Evolutionary conservation across 2,888 invertebrate genomes (phyloP), one percentile per base, ranked within the genome.

Genomic region (Auanema freiburgensis): DNA sequence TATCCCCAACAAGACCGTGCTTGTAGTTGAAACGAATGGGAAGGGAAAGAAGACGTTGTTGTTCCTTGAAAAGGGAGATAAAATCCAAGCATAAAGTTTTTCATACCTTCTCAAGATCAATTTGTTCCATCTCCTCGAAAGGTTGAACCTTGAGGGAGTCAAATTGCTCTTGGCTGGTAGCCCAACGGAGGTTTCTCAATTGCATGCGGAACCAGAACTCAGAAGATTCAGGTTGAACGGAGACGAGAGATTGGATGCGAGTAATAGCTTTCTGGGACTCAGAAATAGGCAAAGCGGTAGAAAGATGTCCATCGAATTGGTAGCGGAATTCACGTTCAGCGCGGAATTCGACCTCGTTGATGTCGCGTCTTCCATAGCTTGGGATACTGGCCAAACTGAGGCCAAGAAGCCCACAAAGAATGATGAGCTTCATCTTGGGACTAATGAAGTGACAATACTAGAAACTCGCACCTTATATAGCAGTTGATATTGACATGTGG

Each of bases 271-370:
- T 69, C 64, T 77, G 76, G 14, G 68, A 63, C 46, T 70, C 69
- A 58, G 76, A 64, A 52, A 69, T 55, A 57, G 79, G 77, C 21
- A 79, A 65, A 23, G 78, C 79, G 58, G 71, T 71, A 12, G 74
- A 65, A 56, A 78, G 59, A 59, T 78, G 78, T 44, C 72, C 66
- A 55, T 72, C 67, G 70, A 68, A 72, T 33, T 57, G 59, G 54
- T 70, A 72, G 54, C 66, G 70, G 64, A 68, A 72, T 59, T 72
- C 72, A 58, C 69, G 63, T 42, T 64, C 72, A 44, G 65, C 54
- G 53, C 72, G 72, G 69, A 66, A 72, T 41, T 50, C 42, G 12
- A 58, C 16, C 21, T 63, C 58, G 23, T 40, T 46, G 11, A 51
- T 21, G 46, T 46, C 46, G 11, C 46, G 46, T 46, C 46, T 46